phyloP scores from a whole-genome alignment of 2,888 invertebrate species.

The Colostygia pectinataria region DNA sequence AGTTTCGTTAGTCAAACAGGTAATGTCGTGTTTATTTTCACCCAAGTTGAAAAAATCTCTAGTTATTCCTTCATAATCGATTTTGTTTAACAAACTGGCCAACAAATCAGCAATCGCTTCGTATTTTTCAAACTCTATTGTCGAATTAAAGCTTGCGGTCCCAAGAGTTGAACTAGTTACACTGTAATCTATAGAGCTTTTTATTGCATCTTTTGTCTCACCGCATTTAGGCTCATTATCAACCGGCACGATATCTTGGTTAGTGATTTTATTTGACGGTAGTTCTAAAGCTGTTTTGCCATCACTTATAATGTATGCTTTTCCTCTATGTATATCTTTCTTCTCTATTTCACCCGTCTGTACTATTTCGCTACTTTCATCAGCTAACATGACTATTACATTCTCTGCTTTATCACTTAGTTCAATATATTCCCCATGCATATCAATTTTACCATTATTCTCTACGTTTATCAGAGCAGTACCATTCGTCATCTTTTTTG shows the following conservation, averaged over 20 bases:
- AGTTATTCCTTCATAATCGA: slow-evolving; percentile 41
- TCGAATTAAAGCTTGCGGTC: slow-evolving; percentile 64
- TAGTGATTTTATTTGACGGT: neutral
- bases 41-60: slow-evolving; percentile 15
- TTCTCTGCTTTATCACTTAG: neutral
- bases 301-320: neutral
- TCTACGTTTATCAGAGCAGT: neutral
- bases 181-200: slow-evolving; percentile 46
- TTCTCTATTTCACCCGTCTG: neutral
- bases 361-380: neutral
- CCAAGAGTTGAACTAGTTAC: slow-evolving; percentile 49
- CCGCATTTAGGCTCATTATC: slow-evolving; percentile 25
- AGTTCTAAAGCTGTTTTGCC: neutral
- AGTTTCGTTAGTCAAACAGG: slow-evolving; percentile 2
- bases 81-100: slow-evolving; percentile 48
- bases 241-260: slow-evolving; percentile 22
- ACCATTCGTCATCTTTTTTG: neutral
- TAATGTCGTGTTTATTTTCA: neutral
- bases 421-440: neutral
- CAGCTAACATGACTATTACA: neutral
- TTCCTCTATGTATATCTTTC: neutral
- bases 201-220: slow-evolving; percentile 19
- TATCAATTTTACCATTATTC: neutral
- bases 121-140: slow-evolving; percentile 69
- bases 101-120: slow-evolving; percentile 64